Evolutionary conservation across 2,113 vertebrate genomes (phyloP).

Genomic region (Chascanopsetta lugubris): DNA sequence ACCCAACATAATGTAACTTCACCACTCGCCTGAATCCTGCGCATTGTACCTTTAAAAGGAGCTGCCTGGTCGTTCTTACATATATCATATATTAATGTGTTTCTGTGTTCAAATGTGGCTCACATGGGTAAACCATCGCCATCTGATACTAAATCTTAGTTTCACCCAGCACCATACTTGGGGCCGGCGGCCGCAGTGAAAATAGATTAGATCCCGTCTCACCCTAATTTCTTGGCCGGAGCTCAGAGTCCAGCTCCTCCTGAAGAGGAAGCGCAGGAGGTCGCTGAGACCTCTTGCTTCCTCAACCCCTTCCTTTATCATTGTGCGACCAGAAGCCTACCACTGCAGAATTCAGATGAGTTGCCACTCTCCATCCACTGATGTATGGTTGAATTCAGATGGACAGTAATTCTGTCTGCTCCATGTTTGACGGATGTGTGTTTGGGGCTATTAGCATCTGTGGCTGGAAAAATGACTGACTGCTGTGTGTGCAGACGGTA

Average conservation of each 20-base stretch:
- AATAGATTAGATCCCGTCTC: constrained; percentile 3
- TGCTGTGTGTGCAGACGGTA: constrained; percentile 77
- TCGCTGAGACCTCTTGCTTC: constrained; percentile 78
- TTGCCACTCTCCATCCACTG: constrained; percentile 66
- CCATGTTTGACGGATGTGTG: constrained; percentile 79
- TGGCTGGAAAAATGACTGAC: constrained; percentile 81
- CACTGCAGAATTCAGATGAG: constrained; percentile 37
- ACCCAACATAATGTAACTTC: too few species aligned
- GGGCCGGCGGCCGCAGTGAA: constrained; percentile 8
- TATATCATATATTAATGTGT: too few species aligned
- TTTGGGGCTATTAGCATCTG: constrained; percentile 75
- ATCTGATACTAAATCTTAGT: background rate
- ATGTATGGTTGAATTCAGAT: constrained; percentile 85
- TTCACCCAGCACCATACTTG: background rate
- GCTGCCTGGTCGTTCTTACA: background rate
- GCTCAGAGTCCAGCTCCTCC: constrained; percentile 59
- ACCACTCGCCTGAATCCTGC: background rate
- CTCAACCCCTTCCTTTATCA: constrained; percentile 67
- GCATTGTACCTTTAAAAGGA: too few species aligned
- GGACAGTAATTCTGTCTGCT: constrained; percentile 84
- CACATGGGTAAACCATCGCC: background rate
- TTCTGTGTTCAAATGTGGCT: too few species aligned
- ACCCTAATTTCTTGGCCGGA: constrained; percentile 35
- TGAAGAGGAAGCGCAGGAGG: constrained; percentile 73
- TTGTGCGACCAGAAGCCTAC: constrained; percentile 31